Conservation (phyloP, 2,888 invertebrate species). For the Drosophila meridionalis region DNA sequence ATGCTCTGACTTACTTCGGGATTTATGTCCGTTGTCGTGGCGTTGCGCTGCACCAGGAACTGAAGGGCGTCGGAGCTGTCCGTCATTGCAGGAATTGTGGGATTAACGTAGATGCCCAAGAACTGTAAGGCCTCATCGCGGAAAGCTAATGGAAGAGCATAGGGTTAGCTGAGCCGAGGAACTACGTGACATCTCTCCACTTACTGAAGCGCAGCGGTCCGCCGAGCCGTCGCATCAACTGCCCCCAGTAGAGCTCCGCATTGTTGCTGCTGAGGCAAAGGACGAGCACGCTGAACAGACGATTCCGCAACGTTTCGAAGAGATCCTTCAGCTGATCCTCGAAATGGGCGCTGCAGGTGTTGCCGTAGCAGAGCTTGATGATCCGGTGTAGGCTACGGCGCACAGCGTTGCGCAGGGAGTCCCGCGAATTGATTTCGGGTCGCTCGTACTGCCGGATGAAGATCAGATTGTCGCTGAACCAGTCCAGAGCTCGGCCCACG, state of each 20-base stretch:
- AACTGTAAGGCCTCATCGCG: constrained; percentile 78
- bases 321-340: constrained; percentile 78
- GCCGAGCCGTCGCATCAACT: constrained; percentile 77
- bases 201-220: constrained; percentile 69
- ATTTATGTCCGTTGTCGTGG: constrained; percentile 28
- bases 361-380: constrained; percentile 70
- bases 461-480: constrained; percentile 76
- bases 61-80: constrained; percentile 74
- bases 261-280: constrained; percentile 82
- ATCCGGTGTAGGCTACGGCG: constrained; percentile 77
- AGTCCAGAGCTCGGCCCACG: constrained; percentile 78
- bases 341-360: constrained; percentile 67
- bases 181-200: constrained; percentile 27
- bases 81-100: constrained; percentile 66
- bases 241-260: constrained; percentile 83
- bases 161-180: too few species aligned
- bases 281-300: constrained; percentile 82
- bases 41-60: constrained; percentile 75
- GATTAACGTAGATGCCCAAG: constrained; percentile 71
- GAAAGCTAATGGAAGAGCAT: constrained; percentile 63
- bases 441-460: constrained; percentile 83
- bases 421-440: constrained; percentile 82
- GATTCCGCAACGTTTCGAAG: constrained; percentile 78
- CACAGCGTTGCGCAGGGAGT: constrained; percentile 83
- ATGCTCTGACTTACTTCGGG: constrained; percentile 43